Conservation (phyloP, 2,113 vertebrate genomes). For the Mystacornis crossleyi region DNA sequence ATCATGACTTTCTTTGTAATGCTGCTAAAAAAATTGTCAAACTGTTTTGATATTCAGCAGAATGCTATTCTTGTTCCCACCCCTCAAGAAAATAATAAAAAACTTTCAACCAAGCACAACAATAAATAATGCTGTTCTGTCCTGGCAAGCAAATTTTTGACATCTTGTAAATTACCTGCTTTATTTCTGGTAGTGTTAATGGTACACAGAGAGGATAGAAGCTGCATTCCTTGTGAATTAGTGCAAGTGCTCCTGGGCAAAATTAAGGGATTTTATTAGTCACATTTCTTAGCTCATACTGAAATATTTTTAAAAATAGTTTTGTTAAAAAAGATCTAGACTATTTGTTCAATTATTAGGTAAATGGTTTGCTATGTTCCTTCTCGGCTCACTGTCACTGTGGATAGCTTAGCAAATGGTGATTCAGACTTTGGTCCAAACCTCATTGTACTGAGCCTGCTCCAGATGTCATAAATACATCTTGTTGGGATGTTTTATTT, state of each 20-base stretch:
- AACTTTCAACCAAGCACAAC: neutral
- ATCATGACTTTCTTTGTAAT: neutral
- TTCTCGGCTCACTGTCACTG: neutral
- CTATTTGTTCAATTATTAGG: neutral
- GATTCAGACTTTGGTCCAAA: slow-evolving; percentile 13
- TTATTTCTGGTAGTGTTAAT: neutral
- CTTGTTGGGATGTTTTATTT: slow-evolving; percentile 39
- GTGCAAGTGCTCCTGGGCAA: neutral
- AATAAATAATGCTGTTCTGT: neutral
- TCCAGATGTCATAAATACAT: slow-evolving; percentile 48
- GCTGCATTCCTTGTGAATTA: neutral
- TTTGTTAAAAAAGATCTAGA: neutral
- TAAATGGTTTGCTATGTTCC: slow-evolving; percentile 2
- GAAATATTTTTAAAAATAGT: neutral
- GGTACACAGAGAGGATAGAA: neutral
- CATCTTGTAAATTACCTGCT: neutral
- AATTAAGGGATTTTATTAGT: neutral
- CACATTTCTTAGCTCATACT: neutral
- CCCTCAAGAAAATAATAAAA: neutral
- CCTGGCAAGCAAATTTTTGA: neutral
- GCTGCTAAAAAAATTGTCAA: neutral
- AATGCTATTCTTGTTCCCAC: neutral
- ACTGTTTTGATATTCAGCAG: neutral
- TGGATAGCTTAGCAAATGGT: neutral
- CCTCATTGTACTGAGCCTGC: neutral